Evolutionary conservation across 2,888 invertebrate genomes (phyloP).

Genomic region (Morinoia aosen): DNA sequence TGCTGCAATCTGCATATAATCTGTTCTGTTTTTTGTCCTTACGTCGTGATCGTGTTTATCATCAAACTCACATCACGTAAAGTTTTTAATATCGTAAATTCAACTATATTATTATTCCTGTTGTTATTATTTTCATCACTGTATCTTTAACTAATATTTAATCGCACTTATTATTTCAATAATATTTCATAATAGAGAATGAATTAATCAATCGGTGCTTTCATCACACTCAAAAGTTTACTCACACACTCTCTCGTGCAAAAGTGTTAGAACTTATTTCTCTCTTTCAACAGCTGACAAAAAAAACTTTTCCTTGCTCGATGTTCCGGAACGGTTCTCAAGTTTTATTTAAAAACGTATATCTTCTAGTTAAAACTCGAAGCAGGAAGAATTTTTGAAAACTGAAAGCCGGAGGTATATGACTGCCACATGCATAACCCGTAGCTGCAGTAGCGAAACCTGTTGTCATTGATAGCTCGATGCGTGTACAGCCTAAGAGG

Average conservation of each 20-base stretch:
- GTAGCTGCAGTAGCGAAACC: neutral
- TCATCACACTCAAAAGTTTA: neutral
- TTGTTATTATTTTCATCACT: too few relatives aligned
- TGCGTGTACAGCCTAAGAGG: neutral
- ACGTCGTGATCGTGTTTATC: neutral
- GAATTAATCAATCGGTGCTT: neutral
- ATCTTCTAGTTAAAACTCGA: neutral
- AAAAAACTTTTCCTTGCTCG: too few relatives aligned
- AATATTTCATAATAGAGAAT: too few relatives aligned
- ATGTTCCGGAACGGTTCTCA: neutral
- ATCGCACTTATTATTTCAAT: too few relatives aligned
- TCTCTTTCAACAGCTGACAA: too few relatives aligned
- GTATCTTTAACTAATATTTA: too few relatives aligned
- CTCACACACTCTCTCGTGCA: neutral
- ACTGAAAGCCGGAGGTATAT: neutral
- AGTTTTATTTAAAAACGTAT: neutral
- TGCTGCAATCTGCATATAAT: neutral
- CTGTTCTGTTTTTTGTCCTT: neutral
- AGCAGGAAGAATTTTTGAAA: neutral
- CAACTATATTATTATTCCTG: too few relatives aligned
- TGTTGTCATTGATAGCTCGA: neutral
- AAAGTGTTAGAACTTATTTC: neutral
- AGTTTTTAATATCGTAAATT: too few relatives aligned
- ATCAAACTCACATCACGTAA: neutral
- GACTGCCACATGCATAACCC: neutral